Percentiles rank a stretch among this genome's conserved stretches.
Conservation (phyloP, 2,113 vertebrate species). For the Glareola pratincola region DNA sequence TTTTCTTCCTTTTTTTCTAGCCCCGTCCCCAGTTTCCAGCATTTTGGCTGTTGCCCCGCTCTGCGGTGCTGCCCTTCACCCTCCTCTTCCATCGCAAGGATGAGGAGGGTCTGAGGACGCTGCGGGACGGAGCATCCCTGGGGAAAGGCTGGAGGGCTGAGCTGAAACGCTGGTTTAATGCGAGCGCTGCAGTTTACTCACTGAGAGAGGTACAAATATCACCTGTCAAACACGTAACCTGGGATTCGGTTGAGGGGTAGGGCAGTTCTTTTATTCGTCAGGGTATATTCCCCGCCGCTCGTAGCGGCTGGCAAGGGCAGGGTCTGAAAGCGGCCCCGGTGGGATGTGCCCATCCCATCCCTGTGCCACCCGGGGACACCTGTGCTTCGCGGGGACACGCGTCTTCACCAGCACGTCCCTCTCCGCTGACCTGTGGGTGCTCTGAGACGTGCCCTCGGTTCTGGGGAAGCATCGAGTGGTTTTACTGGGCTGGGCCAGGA, state of each 20-base stretch:
- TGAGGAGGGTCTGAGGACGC: background rate
- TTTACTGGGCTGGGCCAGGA: background rate
- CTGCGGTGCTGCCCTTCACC: background rate
- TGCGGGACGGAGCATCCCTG: rapidly evolving
- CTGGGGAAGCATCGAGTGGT: background rate
- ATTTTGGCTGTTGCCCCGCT: rapidly evolving
- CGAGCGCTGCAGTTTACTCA: rapidly evolving
- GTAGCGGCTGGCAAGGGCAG: background rate
- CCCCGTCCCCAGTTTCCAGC: background rate
- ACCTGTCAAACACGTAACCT: rapidly evolving
- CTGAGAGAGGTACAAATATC: background rate
- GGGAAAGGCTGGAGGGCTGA: background rate
- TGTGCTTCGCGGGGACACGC: background rate
- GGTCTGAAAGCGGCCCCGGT: rapidly evolving
- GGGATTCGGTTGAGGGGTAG: background rate
- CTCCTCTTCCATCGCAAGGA: background rate
- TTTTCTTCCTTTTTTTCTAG: background rate
- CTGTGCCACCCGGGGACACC: too few species aligned
- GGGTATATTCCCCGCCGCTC: rapidly evolving
- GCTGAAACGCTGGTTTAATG: rapidly evolving
- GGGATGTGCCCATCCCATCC: background rate
- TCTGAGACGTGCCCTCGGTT: background rate
- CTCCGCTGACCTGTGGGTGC: background rate
- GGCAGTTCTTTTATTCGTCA: background rate
- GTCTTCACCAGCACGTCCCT: background rate